A percentile compares a stretch with the other conserved stretches of the same genome.
Conservation (phyloP, 2,888 invertebrate species). For the Cantharis flavilabris region DNA sequence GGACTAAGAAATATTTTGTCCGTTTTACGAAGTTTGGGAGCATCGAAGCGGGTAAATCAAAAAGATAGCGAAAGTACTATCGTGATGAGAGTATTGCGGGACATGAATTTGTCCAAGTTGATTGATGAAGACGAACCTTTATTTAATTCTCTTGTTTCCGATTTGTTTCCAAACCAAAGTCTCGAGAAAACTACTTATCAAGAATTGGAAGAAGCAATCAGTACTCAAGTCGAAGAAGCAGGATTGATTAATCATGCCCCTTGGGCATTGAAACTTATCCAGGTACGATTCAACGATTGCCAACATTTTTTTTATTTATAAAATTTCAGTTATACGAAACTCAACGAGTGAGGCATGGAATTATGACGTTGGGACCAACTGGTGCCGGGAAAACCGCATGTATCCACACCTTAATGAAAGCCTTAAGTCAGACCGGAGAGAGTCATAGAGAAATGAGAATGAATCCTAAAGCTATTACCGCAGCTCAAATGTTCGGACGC, state of each 20-base stretch:
- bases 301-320: neutral
- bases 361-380: conserved; percentile 93
- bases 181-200: conserved; percentile 91
- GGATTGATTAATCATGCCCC: conserved; percentile 90
- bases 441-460: conserved; percentile 92
- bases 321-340: conserved; percentile 83
- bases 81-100: conserved; percentile 94
- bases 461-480: conserved; percentile 98
- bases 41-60: conserved; percentile 86
- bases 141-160: conserved; percentile 94
- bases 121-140: conserved; percentile 97
- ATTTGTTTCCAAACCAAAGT: conserved; percentile 93
- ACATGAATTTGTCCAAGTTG: conserved; percentile 96
- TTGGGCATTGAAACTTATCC: conserved; percentile 93
- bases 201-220: conserved; percentile 86
- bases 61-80: conserved; percentile 95
- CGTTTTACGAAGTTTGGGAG: conserved; percentile 89
- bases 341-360: conserved; percentile 92
- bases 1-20: conserved; percentile 94
- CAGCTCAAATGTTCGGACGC: conserved; percentile 96
- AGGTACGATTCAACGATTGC: conserved; percentile 57
- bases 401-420: conserved; percentile 87
- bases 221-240: conserved; percentile 77
- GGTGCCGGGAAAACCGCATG: conserved; percentile 96
- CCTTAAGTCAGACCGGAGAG: conserved; percentile 83